Evolutionary conservation across 2,888 invertebrate genomes (phyloP).

Genomic region (Pseudococcus jackbeardsleyi): DNA sequence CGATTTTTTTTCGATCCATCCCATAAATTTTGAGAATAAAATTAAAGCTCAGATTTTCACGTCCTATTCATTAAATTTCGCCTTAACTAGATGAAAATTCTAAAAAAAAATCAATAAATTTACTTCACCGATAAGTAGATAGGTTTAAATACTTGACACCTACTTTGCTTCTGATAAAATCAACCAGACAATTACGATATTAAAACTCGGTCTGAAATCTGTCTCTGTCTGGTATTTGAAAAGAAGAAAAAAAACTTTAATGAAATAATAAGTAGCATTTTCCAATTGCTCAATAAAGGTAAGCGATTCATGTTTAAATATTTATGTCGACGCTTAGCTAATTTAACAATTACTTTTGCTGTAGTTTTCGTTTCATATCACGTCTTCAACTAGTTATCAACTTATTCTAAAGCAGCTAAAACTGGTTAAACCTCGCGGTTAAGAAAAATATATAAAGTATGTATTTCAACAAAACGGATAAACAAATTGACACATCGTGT

Average conservation of each 20-base stretch:
- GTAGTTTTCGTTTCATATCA: slow-evolving; percentile 52
- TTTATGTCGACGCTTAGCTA: slow-evolving; percentile 34
- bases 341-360: slow-evolving; percentile 45
- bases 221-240: neutral
- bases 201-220: no score
- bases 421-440: slow-evolving; percentile 56
- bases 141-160: no score
- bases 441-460: slow-evolving; percentile 32
- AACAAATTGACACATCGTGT: slow-evolving; percentile 41
- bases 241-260: neutral
- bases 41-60: no score
- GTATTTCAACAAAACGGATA: slow-evolving; percentile 51
- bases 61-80: no score
- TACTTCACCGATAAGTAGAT: no score
- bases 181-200: no score
- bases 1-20: no score
- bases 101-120: no score
- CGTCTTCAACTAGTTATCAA: slow-evolving; percentile 43
- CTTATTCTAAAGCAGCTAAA: slow-evolving; percentile 56
- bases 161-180: no score
- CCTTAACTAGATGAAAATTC: no score
- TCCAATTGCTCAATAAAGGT: slow-evolving; percentile 49
- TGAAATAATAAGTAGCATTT: slow-evolving; percentile 40
- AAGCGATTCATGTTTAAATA: slow-evolving; percentile 29
- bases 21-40: no score